Evolutionary conservation across 2,797 vertebrate species (phyloP), one percentile per base, ranked within the genome.

Genomic region (Pampus argenteus): DNA sequence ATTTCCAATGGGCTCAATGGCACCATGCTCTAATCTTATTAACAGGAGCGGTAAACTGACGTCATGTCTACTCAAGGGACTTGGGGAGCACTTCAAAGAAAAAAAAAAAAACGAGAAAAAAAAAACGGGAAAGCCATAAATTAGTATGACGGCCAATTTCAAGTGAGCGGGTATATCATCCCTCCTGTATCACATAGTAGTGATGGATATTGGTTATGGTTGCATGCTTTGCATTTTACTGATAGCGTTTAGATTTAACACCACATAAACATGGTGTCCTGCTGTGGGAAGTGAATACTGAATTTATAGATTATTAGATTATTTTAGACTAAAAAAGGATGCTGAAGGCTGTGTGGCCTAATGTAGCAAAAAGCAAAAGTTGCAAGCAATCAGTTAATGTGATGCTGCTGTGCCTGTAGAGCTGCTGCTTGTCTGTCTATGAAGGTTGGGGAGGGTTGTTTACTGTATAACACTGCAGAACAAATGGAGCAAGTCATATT

Each of bases 31-130:
- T 66, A 68, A 79, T 86, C 78, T 86, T 66, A 82, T 86, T 89
- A 83, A 71, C 26, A 42, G 66, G 22, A 70, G 70, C 3, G 25
- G 62, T 55, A 72, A 61, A 55, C 67, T 86, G 85, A 87, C 82
- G 57, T 90, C 77, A 85, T 79, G 40, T 18, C 34, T 71, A 83
- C 84, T 67, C 26, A 1, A 54, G 70, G 79, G 87, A 77, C 55
- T 55, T n/a, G 23, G 49, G 61, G 70, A 65, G 67, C 65, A 65
- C 63, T 83, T 82, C 51, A 81, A 78, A 86, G 60, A 68, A 61
- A 47, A 72, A 70, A 72, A 66, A 76, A n/a, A n/a, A n/a, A n/a
- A n/a, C n/a, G n/a, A n/a, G n/a, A 78, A 86, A 58, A 68, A 61
- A 47, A 72, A 70, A 72, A 66, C 74, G 50, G 50, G 29, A 71